phyloP scores from a whole-genome alignment of 2,113 vertebrate species.

The Propithecus coquereli region DNA sequence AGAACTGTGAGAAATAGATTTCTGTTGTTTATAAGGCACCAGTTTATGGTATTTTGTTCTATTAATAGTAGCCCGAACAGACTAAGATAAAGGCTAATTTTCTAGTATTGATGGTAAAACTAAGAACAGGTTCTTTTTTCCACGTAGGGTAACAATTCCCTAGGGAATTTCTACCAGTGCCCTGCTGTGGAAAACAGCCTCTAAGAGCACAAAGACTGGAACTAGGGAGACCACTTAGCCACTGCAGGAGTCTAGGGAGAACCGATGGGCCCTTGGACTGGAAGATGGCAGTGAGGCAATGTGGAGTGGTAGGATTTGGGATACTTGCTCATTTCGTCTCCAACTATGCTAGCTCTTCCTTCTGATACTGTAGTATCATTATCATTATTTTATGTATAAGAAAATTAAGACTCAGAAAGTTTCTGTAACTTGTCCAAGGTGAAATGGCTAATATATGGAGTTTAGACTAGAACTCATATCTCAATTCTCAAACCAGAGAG shows the following conservation, averaged over 20 bases:
- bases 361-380: not conserved
- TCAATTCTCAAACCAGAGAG: not conserved
- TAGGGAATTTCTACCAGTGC: not conserved
- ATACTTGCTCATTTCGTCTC: too few relatives aligned
- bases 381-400: not conserved
- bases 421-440: not conserved
- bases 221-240: not conserved
- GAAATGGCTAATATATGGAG: not conserved
- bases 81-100: not conserved
- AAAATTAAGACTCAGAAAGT: not conserved
- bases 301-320: too few relatives aligned
- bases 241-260: too few relatives aligned
- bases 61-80: not conserved
- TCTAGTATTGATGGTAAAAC: not conserved
- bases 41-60: not conserved
- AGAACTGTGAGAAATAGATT: not conserved
- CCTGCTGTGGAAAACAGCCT: not conserved
- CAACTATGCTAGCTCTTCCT: not conserved
- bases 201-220: not conserved
- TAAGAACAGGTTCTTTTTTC: not conserved
- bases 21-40: not conserved
- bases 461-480: not conserved
- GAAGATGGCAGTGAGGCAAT: not conserved
- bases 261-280: rapidly evolving
- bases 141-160: not conserved